Evolutionary conservation across 2,888 invertebrate species (phyloP).

Genomic region (Drosophila mayaguana): DNA sequence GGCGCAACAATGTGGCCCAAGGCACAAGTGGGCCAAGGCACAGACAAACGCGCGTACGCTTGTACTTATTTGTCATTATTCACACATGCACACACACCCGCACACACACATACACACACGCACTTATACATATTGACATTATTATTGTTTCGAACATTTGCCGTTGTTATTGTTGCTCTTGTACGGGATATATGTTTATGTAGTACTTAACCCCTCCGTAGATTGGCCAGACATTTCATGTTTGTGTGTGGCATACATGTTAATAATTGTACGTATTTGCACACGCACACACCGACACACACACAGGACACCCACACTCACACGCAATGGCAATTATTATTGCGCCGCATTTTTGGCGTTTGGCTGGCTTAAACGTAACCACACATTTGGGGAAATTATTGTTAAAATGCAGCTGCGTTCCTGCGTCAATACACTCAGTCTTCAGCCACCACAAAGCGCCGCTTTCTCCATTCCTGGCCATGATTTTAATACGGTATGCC

Average conservation of each 20-base stretch:
- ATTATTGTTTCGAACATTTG: slow-evolving; percentile 58
- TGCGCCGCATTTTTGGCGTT: slow-evolving; percentile 64
- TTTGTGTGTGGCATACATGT: slow-evolving; percentile 48
- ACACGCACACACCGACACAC: slow-evolving; percentile 3
- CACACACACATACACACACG: background rate
- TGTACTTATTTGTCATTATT: slow-evolving; percentile 51
- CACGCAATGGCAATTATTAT: slow-evolving; percentile 53
- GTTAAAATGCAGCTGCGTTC: slow-evolving; percentile 79
- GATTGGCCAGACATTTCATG: slow-evolving; percentile 35
- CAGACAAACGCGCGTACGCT: slow-evolving; percentile 23
- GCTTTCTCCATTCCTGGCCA: slow-evolving; percentile 13
- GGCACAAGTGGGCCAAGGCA: slow-evolving; percentile 32
- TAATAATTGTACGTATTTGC: slow-evolving; percentile 50
- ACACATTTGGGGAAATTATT: slow-evolving; percentile 78
- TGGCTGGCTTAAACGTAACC: slow-evolving; percentile 78
- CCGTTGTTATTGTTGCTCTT: slow-evolving; percentile 54
- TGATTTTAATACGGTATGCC: slow-evolving; percentile 9
- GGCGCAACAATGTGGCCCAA: slow-evolving; percentile 70
- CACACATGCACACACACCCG: slow-evolving; percentile 19
- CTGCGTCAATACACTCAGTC: slow-evolving; percentile 38
- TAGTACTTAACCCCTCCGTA: slow-evolving; percentile 47
- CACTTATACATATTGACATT: slow-evolving; percentile 14
- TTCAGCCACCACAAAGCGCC: slow-evolving; percentile 31
- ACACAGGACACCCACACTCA: slow-evolving; percentile 8
- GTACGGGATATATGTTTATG: slow-evolving; percentile 36